A percentile compares a stretch with the other conserved stretches of the same genome.
phyloP scores from a whole-genome alignment of 1,140 invertebrate genomes.

The Ips typographus region DNA sequence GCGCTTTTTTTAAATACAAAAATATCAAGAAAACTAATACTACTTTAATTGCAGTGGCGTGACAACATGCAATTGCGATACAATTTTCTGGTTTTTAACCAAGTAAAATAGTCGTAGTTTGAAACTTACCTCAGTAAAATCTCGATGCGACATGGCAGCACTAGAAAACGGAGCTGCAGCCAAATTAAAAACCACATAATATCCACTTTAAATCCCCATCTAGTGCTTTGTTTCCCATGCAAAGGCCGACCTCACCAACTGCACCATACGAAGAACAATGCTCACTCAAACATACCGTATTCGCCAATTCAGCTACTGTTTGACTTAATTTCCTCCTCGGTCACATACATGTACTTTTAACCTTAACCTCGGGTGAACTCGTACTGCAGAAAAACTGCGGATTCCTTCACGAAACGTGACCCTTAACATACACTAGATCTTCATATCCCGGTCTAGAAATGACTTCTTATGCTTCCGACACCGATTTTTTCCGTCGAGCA shows the following conservation, averaged over 20 bases:
- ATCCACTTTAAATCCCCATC: background rate
- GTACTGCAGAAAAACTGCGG: constrained; percentile 15
- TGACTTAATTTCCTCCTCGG: constrained; percentile 12
- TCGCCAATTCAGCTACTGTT: constrained; percentile 7
- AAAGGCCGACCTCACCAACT: background rate
- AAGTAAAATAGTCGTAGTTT: no score
- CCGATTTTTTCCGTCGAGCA: constrained; percentile 1
- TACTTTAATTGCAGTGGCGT: no score
- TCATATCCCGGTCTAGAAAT: background rate
- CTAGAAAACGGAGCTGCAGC: constrained; percentile 1
- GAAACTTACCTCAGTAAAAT: constrained; percentile 49
- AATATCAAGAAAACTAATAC: no score
- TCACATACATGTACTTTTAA: constrained; percentile 35
- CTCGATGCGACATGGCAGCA: constrained; percentile 48
- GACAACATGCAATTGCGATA: no score
- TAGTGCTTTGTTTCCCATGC: background rate
- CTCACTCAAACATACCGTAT: constrained; percentile 4
- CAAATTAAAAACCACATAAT: constrained; percentile 26
- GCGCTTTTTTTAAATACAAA: no score
- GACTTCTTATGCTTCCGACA: background rate
- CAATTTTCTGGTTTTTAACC: no score
- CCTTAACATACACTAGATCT: background rate
- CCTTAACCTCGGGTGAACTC: constrained; percentile 38
- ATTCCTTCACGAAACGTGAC: constrained; percentile 20
- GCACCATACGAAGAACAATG: background rate